Conservation (phyloP, 1,140 invertebrate genomes). For the Drosophila erecta region DNA sequence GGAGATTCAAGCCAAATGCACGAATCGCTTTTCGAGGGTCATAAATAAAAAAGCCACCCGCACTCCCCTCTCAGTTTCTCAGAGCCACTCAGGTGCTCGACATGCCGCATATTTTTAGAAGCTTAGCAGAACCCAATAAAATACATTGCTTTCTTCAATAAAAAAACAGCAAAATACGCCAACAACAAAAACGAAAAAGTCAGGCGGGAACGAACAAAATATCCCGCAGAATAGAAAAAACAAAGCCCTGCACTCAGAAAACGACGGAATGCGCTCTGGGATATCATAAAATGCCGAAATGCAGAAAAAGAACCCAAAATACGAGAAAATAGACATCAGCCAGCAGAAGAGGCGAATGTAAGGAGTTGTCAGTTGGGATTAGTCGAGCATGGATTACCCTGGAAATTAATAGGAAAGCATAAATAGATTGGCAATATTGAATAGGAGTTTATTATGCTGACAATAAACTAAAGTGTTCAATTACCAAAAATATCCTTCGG, state of each 20-base stretch:
- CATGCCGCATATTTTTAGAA: constrained; percentile 78
- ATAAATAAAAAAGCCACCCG: constrained; percentile 76
- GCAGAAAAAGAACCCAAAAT: constrained; percentile 45
- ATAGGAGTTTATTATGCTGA: neutral
- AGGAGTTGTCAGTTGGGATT: constrained; percentile 4
- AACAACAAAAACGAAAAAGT: neutral
- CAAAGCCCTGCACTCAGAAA: constrained; percentile 68
- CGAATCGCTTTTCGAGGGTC: constrained; percentile 65
- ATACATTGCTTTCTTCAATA: constrained; percentile 73
- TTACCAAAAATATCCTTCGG: neutral
- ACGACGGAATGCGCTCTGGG: constrained; percentile 47
- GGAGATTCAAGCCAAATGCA: constrained; percentile 71
- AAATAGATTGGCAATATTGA: neutral
- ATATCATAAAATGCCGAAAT: constrained; percentile 54
- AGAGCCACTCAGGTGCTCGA: constrained; percentile 65
- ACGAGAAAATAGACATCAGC: constrained; percentile 56
- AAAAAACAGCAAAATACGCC: constrained; percentile 5
- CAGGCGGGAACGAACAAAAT: constrained; percentile 8
- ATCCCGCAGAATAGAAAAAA: constrained; percentile 47
- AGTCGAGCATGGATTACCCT: constrained; percentile 20
- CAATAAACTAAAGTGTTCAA: neutral
- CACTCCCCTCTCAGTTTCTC: neutral
- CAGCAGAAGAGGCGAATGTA: constrained; percentile 19
- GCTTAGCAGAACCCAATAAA: constrained; percentile 80
- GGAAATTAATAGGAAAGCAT: too few relatives aligned